Percentiles rank a stretch among this genome's conserved stretches.
Evolutionary conservation across 2,888 invertebrate species (phyloP).

Genomic region (Drosophila demipolita): DNA sequence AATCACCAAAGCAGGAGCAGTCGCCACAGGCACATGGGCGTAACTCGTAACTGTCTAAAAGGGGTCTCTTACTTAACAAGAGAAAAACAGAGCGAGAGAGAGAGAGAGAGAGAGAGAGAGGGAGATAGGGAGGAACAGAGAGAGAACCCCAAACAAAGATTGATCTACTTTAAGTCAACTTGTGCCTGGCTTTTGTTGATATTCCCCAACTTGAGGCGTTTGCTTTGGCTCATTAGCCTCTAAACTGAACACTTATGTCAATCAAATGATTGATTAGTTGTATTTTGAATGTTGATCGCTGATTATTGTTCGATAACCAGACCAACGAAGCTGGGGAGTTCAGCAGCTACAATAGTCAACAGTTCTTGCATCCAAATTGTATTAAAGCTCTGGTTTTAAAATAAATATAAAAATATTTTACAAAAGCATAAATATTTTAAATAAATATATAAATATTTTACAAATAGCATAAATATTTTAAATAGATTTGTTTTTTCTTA

Average conservation of each 20-base stretch:
- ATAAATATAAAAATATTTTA: background rate
- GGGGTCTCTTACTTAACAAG: slow-evolving; percentile 29
- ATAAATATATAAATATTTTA: background rate
- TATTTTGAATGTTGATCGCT: slow-evolving; percentile 26
- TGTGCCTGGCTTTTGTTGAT: slow-evolving; percentile 45
- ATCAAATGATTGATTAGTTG: slow-evolving; percentile 59
- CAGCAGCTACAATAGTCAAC: background rate
- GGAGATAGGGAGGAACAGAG: background rate
- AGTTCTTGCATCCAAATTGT: background rate
- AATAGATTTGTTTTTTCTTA: background rate
- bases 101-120: too few relatives aligned
- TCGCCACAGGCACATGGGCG: slow-evolving; percentile 38
- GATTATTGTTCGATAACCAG: slow-evolving; percentile 37
- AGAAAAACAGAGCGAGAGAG: background rate
- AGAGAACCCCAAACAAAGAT: slow-evolving; percentile 47
- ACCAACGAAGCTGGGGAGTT: background rate
- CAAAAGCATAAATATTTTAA: too few relatives aligned
- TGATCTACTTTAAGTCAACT: slow-evolving; percentile 63
- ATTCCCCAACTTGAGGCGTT: slow-evolving; percentile 31
- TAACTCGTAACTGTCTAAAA: slow-evolving; percentile 8
- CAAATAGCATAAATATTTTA: background rate
- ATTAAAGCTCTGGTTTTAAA: background rate
- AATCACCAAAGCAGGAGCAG: slow-evolving; percentile 9
- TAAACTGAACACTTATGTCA: slow-evolving; percentile 57
- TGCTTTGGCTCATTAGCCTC: slow-evolving; percentile 59